Percentiles rank a stretch among this genome's conserved stretches.
These are phyloP conservation scores for Heteromyza rotundicornis DNA, from an alignment of 2,888 invertebrate species.

Conservation along the genomic window DNA sequence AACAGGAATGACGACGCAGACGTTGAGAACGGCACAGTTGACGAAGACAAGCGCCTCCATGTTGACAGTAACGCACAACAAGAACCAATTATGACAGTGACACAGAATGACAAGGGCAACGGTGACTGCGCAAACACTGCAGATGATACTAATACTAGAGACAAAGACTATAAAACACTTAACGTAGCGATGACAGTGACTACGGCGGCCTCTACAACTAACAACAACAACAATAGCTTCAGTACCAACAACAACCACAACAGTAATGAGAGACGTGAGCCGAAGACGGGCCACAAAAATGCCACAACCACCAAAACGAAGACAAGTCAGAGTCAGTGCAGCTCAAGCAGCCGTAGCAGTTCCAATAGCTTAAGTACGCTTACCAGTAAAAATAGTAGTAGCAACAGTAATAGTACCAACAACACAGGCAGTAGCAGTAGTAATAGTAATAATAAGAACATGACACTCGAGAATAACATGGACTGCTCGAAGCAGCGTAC, in stretches of 20 bases:
- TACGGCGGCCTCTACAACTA: too few relatives aligned
- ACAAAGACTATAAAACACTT: constrained; percentile 19
- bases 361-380: constrained; percentile 37
- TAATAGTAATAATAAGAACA: constrained; percentile 24
- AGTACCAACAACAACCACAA: background rate
- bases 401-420: constrained; percentile 30
- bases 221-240: background rate
- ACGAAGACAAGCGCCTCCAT: constrained; percentile 1
- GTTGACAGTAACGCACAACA: background rate
- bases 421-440: constrained; percentile 29
- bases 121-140: constrained; percentile 1
- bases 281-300: background rate
- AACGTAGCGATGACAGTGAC: too few relatives aligned
- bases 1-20: constrained; percentile 12
- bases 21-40: constrained; percentile 7
- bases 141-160: constrained; percentile 11
- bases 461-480: constrained; percentile 39
- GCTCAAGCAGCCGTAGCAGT: constrained; percentile 30
- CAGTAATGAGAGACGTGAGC: constrained; percentile 1
- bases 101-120: background rate
- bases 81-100: background rate
- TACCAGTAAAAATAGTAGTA: constrained; percentile 30
- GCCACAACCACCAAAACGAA: background rate
- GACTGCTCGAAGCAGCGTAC: constrained; percentile 37
- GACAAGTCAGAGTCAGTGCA: constrained; percentile 32